Evolutionary conservation across 2,888 invertebrate genomes (phyloP), one percentile per base, ranked within the genome.

Genomic region (Gerris lacustris): DNA sequence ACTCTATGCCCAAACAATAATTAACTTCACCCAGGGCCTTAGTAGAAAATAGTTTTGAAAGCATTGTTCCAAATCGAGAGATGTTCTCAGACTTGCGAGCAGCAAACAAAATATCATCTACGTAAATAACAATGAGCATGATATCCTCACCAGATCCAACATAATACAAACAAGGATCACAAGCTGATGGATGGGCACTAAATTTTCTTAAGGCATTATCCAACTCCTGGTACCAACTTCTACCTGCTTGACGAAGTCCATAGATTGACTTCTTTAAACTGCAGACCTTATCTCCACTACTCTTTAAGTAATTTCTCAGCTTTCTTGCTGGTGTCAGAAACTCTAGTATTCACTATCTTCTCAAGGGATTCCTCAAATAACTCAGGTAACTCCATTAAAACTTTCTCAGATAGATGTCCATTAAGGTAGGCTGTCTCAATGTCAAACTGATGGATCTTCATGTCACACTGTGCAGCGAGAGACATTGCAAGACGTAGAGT

Each of bases 341-440:
- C n/a, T n/a, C n/a, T n/a, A n/a, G n/a, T n/a, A n/a, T n/a, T n/a
- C n/a, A n/a, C n/a, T n/a, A n/a, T n/a, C n/a, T n/a, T n/a, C n/a
- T n/a, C n/a, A n/a, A n/a, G n/a, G n/a, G n/a, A 31, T 17, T 43
- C 44, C n/a, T 71, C 63, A 43, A 73, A 72, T 5, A 66, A 71
- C 66, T 72, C 71, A 7, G 76, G 75, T 68, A 73, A 76, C 62
- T 71, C 67, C 74, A 77, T 75, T 45, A 75, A 78, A 11, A 78
- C 73, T 62, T 76, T 74, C 72, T 78, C 77, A 63, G 72, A 69
- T 43, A 78, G 70, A 7, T 76, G 73, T 6, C 77, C 76, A 69
- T 77, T 75, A 7, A 78, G 72, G 67, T 76, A 78, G 2, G 77
- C 78, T 11, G 77, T 76, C 6, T 71, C 72, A 5, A 77, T 77